These are phyloP conservation scores for Cyanoderma ruficeps DNA, from an alignment of 2,113 vertebrate genomes.

Conservation along the genomic window DNA sequence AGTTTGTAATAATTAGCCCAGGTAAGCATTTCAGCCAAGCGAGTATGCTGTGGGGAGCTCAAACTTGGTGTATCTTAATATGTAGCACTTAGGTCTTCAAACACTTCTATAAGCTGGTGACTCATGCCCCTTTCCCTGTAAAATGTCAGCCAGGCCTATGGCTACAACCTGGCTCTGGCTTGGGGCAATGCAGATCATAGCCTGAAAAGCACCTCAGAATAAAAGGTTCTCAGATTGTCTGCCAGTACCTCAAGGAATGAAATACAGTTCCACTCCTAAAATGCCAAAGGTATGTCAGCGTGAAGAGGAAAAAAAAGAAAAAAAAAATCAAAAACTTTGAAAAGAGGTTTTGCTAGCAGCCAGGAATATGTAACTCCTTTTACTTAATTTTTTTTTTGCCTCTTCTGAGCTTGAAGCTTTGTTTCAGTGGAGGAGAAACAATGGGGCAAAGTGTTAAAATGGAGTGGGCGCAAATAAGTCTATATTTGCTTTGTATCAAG, in stretches of 20 bases:
- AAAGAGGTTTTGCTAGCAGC: slow-evolving; percentile 4
- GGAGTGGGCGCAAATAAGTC: not conserved
- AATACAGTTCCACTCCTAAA: slow-evolving; percentile 38
- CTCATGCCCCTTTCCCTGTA: not conserved
- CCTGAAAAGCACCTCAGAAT: slow-evolving; percentile 14
- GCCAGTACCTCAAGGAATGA: slow-evolving; percentile 17
- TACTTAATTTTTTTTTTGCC: not conserved
- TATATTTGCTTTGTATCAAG: not conserved
- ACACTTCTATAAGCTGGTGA: not conserved
- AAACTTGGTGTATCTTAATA: not conserved
- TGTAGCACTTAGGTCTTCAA: slow-evolving; percentile 7
- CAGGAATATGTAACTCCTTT: slow-evolving; percentile 40
- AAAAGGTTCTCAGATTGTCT: slow-evolving; percentile 16
- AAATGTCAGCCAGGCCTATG: slow-evolving; percentile 4
- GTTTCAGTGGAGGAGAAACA: not conserved
- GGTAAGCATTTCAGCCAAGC: not conserved
- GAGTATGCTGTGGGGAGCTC: accelerated
- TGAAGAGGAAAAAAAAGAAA: not conserved
- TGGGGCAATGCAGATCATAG: not conserved
- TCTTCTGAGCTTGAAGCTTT: not conserved
- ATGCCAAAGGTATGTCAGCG: slow-evolving; percentile 5
- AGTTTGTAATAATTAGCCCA: not conserved
- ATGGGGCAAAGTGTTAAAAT: not conserved
- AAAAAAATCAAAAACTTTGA: not conserved
- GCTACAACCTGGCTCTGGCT: not conserved